phyloP scores from a whole-genome alignment of 2,888 invertebrate species.

The Plutella xylostella region DNA sequence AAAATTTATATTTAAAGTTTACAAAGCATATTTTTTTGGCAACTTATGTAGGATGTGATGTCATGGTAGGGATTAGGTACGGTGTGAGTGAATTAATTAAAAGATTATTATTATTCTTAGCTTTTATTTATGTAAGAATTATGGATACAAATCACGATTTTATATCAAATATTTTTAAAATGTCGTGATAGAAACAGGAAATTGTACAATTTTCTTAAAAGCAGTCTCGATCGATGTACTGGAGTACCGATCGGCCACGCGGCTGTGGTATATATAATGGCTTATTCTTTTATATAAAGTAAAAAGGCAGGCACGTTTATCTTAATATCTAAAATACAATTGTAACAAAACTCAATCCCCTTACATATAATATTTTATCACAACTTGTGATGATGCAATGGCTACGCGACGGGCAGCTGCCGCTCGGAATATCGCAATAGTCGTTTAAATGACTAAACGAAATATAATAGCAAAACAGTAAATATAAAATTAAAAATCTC shows the following conservation, averaged over 20 bases:
- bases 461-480: slow-evolving; percentile 25
- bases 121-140: slow-evolving; percentile 60
- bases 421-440: slow-evolving; percentile 16
- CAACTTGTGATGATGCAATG: slow-evolving; percentile 44
- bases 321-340: slow-evolving; percentile 45
- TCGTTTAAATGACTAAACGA: background rate
- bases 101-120: slow-evolving; percentile 35
- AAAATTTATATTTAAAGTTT: no score
- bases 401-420: slow-evolving; percentile 29
- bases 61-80: background rate
- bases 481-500: slow-evolving; percentile 30
- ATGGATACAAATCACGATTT: slow-evolving; percentile 59
- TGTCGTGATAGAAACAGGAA: slow-evolving; percentile 46
- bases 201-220: slow-evolving; percentile 57
- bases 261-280: slow-evolving; percentile 1
- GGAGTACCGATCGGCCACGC: background rate
- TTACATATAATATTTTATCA: slow-evolving; percentile 32
- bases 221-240: slow-evolving; percentile 25
- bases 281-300: slow-evolving; percentile 20
- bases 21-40: no score
- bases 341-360: slow-evolving; percentile 45
- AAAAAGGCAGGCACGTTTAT: slow-evolving; percentile 49
- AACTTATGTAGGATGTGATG: no score
- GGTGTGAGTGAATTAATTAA: slow-evolving; percentile 16
- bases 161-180: slow-evolving; percentile 63